Base-by-base conservation (phyloP, 2,888 invertebrate species). In the Cosmia trapezina region DNA sequence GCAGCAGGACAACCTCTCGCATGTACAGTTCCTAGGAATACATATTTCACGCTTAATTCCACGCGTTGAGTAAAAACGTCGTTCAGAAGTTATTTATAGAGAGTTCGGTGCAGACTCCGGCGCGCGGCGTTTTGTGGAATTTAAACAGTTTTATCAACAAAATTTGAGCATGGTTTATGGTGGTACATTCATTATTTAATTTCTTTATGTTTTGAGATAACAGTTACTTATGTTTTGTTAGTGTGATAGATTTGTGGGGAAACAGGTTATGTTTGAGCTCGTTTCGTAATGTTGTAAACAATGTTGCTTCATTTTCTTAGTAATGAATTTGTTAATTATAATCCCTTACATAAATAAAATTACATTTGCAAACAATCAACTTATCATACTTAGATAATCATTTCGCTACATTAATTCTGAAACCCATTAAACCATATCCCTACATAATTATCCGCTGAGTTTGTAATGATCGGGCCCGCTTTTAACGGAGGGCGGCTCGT, bases 31-130 rank as follows among this genome's bases (percentile, higher is more conserved):
- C 41, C 11, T 57, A 62, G 22, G 56, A 61, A 69, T 65, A 66
- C 66, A 85, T 86, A 84, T 78, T 70, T 82, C 61, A 80, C 62
- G 57, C 51, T 75, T 78, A 80, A 82, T 68, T 73, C 76, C 12
- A 17, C 19, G 67, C 63, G 84, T 75, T 81, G 82, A 86, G 84
- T 74, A 72, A 70, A 75, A 83, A 61, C 73, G 63, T 63, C 76
- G 60, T 61, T 59, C 17, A 51, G 6, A n/a, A 28, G 59, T 70
- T 82, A 78, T 86, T 82, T 84, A 85, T 75, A 72, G 69, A 73
- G 73, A n/a, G 33, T 17, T 60, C 57, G 37, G 59, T 53, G 22
- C 45, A 78, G 68, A 37, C 53, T 33, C 4, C 49, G 17, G 69
- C 60, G 28, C 4, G 4, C 49, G 17, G 69, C 57, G 28, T 4